Percentiles rank a stretch among this genome's conserved stretches.
These are phyloP conservation scores for Drosophila auraria DNA, from an alignment of 1,140 invertebrate species.

Conservation along the genomic window DNA sequence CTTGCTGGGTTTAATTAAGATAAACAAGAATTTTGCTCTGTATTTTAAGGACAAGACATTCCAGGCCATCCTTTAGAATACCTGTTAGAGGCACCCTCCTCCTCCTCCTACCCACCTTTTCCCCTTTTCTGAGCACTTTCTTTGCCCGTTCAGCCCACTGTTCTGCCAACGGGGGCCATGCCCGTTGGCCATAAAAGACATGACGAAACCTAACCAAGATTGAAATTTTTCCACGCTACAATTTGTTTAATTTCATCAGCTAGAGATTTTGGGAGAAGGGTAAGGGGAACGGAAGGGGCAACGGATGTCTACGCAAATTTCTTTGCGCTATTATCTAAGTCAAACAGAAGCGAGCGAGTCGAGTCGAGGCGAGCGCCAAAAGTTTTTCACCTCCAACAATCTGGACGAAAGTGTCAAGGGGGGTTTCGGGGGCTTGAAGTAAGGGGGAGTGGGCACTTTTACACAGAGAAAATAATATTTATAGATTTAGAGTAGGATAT, in stretches of 20 bases:
- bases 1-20: constrained; percentile 26
- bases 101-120: background rate
- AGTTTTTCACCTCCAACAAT: constrained; percentile 53
- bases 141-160: constrained; percentile 9
- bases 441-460: background rate
- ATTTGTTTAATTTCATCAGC: constrained; percentile 73
- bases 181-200: constrained; percentile 51
- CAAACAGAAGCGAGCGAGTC: constrained; percentile 54
- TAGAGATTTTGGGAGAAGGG: background rate
- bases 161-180: constrained; percentile 9
- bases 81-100: no score
- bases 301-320: constrained; percentile 48
- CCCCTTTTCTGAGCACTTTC: constrained; percentile 9
- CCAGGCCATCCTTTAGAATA: background rate
- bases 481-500: no score
- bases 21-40: constrained; percentile 24
- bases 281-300: background rate
- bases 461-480: background rate
- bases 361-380: constrained; percentile 32
- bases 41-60: constrained; percentile 13
- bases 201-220: constrained; percentile 53
- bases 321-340: constrained; percentile 69
- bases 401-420: constrained; percentile 31
- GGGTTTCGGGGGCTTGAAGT: background rate
- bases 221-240: constrained; percentile 75